Base-by-base conservation (phyloP, 2,113 vertebrate species). In the Candoia aspera region DNA sequence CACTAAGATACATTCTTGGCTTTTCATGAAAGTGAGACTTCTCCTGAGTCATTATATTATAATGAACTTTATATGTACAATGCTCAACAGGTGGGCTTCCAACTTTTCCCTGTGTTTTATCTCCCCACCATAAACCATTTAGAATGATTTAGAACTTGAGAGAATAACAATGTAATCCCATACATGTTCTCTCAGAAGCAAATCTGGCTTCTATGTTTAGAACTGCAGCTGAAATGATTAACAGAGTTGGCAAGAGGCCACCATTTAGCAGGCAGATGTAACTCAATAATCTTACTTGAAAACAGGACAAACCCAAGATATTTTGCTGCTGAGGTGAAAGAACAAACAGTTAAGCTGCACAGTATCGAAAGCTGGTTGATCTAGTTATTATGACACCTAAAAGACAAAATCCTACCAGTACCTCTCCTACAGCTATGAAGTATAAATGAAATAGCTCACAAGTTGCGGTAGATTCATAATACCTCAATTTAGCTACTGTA, bases 1-100 rank as follows among this genome's bases (percentile, higher is more conserved):
- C 73, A 10, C 73, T 42, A 94, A 95, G 86, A 89, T 83, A 8
- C 91, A 93, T n/a, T 95, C 37, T 91, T 26, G 90, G 57, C 49
- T 95, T 93, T 64, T 79, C 57, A 90, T 91, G 92, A 86, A 90
- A 68, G 33, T 94, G 83, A 91, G 68, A 87, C 90, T 94, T 96
- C 23, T 96, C 60, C 68, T 6, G 0, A n/a, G 84, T 86, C 53
- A 90, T 85, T 94, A 92, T 88, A 85, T 91, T 85, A 9, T 37
- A 89, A 26, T 11, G 83, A 95, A 23, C 1, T 87, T 87, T 85
- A 9, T 1, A 0, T 91, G 62, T 24, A 79, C 33, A 0, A 2
- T 58, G 46, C 55, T 95, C 79, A 93, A 53, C 0, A 0, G 1
- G 59, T 94, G 6, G 59, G 17, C 15, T 92, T 93, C 88, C 92